These are phyloP conservation scores for Toxotes jaculatrix DNA, from an alignment of 2,113 vertebrate species.

Conservation along the genomic window DNA sequence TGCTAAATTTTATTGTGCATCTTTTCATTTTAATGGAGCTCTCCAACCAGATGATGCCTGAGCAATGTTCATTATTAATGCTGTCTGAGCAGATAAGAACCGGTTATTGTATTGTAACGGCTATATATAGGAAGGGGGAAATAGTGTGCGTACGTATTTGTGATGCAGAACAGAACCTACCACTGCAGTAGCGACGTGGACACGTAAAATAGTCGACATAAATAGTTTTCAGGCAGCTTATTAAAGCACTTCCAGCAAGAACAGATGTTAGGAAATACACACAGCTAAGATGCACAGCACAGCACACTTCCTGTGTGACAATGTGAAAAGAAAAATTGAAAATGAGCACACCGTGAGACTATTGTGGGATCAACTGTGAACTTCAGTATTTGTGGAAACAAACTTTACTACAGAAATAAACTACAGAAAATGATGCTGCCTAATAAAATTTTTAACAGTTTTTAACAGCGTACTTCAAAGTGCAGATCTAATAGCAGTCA, in stretches of 20 bases:
- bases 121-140: neutral
- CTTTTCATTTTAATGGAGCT: slow-evolving; percentile 9
- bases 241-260: neutral
- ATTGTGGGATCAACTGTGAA: neutral
- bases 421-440: neutral
- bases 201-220: neutral
- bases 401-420: neutral
- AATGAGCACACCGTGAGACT: neutral
- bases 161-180: neutral
- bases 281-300: neutral
- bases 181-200: neutral
- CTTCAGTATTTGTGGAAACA: neutral
- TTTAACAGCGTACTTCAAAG: too few relatives aligned
- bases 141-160: neutral
- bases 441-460: neutral
- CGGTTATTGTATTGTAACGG: neutral
- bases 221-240: slow-evolving; percentile 15
- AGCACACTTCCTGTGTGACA: slow-evolving; percentile 28
- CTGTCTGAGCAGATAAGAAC: slow-evolving; percentile 45
- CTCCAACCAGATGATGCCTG: neutral
- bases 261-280: neutral
- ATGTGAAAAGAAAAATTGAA: neutral
- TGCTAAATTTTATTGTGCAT: neutral
- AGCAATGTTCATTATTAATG: slow-evolving; percentile 1
- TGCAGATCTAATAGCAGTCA: neutral